Evolutionary conservation across 2,797 vertebrate genomes (phyloP).

Genomic region (Diplodus puntazzo): DNA sequence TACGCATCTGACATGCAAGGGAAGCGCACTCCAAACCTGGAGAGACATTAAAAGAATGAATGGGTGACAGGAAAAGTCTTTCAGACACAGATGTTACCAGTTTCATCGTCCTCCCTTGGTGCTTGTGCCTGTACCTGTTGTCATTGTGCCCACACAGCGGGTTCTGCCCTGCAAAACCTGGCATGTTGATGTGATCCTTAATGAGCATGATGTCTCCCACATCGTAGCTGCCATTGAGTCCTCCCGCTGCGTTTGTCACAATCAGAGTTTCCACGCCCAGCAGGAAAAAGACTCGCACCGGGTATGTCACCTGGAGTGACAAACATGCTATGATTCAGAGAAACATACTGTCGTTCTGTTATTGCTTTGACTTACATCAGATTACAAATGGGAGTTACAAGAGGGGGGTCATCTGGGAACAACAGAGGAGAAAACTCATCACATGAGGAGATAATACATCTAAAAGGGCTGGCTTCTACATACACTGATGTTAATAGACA

Average conservation of each 20-base stretch:
- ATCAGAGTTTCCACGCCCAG: constrained; percentile 88
- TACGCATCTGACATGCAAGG: constrained; percentile 91
- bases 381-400: constrained; percentile 8
- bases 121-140: constrained; percentile 72
- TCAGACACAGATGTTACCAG: neutral
- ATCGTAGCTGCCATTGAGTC: constrained; percentile 81
- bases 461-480: constrained; percentile 1
- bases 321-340: constrained; percentile 26
- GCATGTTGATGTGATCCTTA: constrained; percentile 90
- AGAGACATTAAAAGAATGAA: constrained; percentile 7
- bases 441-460: constrained; percentile 7
- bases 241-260: constrained; percentile 91
- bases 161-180: constrained; percentile 86
- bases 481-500: neutral
- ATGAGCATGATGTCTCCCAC: constrained; percentile 92
- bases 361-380: neutral
- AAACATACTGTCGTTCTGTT: neutral
- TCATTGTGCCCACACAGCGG: constrained; percentile 84
- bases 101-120: neutral
- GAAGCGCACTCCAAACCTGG: constrained; percentile 89
- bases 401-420: constrained; percentile 11
- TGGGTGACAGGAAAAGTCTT: neutral
- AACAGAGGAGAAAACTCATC: constrained; percentile 6
- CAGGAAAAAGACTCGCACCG: constrained; percentile 88
- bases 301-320: constrained; percentile 86